phyloP scores from a whole-genome alignment of 2,888 invertebrate genomes.

The Anoncus sp. region DNA sequence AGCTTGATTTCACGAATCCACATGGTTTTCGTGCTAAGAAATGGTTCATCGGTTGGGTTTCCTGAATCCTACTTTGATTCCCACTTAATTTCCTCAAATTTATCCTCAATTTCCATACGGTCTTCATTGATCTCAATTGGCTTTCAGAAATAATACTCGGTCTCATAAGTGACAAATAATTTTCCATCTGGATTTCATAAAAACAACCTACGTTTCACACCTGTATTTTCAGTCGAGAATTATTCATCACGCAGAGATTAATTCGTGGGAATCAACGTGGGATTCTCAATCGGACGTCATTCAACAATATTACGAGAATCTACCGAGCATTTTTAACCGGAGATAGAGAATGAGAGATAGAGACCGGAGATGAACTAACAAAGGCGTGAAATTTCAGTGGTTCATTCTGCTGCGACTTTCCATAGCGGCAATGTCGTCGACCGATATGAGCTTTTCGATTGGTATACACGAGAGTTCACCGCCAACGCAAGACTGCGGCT shows the following conservation, averaged over 20 bases:
- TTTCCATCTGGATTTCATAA: neutral
- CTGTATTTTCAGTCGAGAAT: neutral
- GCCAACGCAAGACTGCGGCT: constrained; percentile 88
- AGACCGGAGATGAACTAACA: constrained; percentile 32
- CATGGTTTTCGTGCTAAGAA: no score
- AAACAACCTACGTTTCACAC: neutral
- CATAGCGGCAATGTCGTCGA: constrained; percentile 84
- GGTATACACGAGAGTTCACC: constrained; percentile 94
- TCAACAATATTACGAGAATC: constrained; percentile 2
- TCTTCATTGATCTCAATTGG: neutral
- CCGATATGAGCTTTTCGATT: constrained; percentile 89
- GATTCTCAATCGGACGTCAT: neutral
- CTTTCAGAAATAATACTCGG: neutral
- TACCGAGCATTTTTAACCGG: neutral
- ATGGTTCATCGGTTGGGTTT: neutral
- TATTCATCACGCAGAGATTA: neutral
- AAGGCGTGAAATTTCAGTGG: constrained; percentile 64
- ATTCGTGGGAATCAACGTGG: neutral
- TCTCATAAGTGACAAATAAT: neutral
- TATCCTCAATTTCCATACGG: neutral
- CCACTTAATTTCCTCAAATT: neutral
- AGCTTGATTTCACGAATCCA: constrained; percentile 4
- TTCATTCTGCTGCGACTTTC: constrained; percentile 80
- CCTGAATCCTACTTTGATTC: neutral
- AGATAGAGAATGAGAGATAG: constrained; percentile 35